Evolutionary conservation across 2,888 invertebrate species (phyloP).

Genomic region (Catocala nupta): DNA sequence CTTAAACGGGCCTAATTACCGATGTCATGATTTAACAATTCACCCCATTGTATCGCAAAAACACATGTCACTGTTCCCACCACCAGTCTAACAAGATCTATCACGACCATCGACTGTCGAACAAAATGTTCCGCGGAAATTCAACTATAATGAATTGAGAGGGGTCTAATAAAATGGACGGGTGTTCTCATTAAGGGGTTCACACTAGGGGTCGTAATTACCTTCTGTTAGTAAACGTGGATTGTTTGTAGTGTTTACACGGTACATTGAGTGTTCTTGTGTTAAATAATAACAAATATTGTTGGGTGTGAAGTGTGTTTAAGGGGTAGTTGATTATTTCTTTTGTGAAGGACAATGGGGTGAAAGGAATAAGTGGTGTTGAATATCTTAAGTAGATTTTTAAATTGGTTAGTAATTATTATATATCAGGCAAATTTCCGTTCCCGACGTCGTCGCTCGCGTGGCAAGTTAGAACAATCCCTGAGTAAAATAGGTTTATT

Average conservation of each 20-base stretch:
- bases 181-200: conserved; percentile 61
- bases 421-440: too few relatives aligned
- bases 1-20: conserved; percentile 30
- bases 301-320: conserved; percentile 66
- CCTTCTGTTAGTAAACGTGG: conserved; percentile 70
- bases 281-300: conserved; percentile 82
- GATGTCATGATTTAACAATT: conserved; percentile 49
- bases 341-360: conserved; percentile 55
- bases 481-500: too few relatives aligned
- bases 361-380: conserved; percentile 10
- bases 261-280: conserved; percentile 63
- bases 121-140: conserved; percentile 18
- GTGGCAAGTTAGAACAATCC: too few relatives aligned
- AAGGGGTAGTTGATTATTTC: conserved; percentile 71
- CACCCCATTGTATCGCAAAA: conserved; percentile 63
- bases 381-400: conserved; percentile 1
- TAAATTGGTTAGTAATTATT: conserved; percentile 12
- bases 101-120: conserved; percentile 25
- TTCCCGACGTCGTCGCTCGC: too few relatives aligned
- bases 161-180: conserved; percentile 63
- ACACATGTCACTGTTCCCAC: conserved; percentile 67
- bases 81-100: conserved; percentile 57
- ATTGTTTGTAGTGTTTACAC: conserved; percentile 70
- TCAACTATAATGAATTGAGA: conserved; percentile 18
- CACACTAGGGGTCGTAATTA: conserved; percentile 75